Base-by-base conservation (phyloP, 2,888 invertebrate species). In the Meteorus cinctellus region DNA sequence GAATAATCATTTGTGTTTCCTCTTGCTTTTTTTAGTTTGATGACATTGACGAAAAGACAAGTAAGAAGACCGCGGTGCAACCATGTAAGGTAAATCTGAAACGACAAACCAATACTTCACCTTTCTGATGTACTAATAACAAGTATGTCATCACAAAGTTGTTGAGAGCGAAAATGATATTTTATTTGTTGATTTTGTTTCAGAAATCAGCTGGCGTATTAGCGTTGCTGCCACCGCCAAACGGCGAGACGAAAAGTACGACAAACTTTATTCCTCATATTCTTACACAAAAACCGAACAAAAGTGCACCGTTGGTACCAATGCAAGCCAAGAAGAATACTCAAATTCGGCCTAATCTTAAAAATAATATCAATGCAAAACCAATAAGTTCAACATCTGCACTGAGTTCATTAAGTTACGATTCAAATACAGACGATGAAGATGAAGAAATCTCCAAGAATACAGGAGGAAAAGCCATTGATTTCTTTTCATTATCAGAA, bases 201-300 rank as follows among this genome's bases (percentile, higher is more conserved):
- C 80, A 94, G 93, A 93, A 92, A 90, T 92, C 92, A 79, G 92
- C 93, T 19, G 93, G 94, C 10, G 89, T 96, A 12, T 91, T 96
- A 65, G 92, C 93, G 75, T 90, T 95, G 62, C 88, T 96, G 60
- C 96, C 95, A 10, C 92, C 93, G 81, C 95, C 96, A 16, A 93
- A 91, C 89, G 90, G 91, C 84, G 88, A 90, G 72, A 65, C 78
- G 41, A 78, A 84, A 76, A 89, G 88, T 69, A 85, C 80, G 77
- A 85, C 88, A 65, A 86, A 90, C 91, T 78, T 92, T 55, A 84
- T 91, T 59, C 92, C 92, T 0, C 90, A 91, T 69, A 84, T 89
- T 55, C 85, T 92, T 27, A 86, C 91, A 0, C 91, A 90, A 81
- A 89, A 91, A 84, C 91, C 59, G 86, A 88, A 67, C 59, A 27